Evolutionary conservation across 2,113 vertebrate species (phyloP).

Genomic region (Crypturellus undulatus): DNA sequence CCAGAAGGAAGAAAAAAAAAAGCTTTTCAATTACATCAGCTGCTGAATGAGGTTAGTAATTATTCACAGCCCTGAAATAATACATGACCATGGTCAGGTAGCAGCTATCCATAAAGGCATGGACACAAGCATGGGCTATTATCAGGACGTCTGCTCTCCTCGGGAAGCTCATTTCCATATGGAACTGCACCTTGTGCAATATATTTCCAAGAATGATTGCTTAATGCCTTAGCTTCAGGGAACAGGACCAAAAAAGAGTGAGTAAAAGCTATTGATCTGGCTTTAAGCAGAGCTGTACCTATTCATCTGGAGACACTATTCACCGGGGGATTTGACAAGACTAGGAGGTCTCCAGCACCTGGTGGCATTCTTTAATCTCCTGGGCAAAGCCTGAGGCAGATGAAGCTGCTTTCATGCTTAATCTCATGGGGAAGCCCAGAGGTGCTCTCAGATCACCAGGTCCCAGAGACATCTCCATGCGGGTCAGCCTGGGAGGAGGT

Average conservation of each 20-base stretch:
- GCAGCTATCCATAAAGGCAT: background rate
- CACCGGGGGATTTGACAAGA: background rate
- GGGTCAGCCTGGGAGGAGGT: background rate
- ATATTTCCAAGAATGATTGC: background rate
- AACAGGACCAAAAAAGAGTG: background rate
- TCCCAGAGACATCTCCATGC: background rate
- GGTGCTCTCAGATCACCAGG: fast-evolving
- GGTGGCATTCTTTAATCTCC: background rate
- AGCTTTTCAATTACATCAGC: background rate
- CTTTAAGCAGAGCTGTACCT: conserved; percentile 2
- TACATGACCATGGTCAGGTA: background rate
- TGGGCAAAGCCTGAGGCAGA: background rate
- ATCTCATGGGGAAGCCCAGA: background rate
- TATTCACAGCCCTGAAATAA: background rate
- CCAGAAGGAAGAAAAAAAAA: background rate
- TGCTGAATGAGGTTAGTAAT: background rate
- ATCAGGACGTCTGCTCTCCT: background rate
- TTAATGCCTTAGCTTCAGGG: background rate
- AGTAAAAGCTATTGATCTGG: background rate
- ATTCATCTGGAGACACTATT: conserved; percentile 16
- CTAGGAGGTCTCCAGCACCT: background rate
- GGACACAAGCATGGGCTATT: background rate
- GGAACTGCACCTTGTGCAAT: conserved; percentile 20
- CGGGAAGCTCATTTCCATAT: conserved; percentile 23
- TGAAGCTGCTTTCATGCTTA: background rate